Evolutionary conservation across 2,113 vertebrate species (phyloP), one percentile per base, ranked within the genome.

Genomic region (Microtus richardsoni): DNA sequence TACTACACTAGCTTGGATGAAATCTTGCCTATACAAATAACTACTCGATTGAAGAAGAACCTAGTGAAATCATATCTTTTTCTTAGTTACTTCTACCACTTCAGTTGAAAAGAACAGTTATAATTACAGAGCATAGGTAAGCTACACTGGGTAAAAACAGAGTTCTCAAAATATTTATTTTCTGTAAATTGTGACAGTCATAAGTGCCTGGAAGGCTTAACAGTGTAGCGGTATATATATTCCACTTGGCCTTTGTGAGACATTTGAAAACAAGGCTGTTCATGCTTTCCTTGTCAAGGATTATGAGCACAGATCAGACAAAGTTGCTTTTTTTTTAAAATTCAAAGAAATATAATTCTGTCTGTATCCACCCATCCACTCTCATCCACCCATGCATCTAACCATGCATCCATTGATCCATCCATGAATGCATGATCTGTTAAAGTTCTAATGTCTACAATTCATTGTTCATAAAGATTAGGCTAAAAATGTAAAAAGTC

Each of bases 241-340:
- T 75, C 91, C 70, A 94, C 4, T 96, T 92, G 70, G 33, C 17
- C 7, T 95, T 66, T 92, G n/a, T 75, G 77, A 52, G 71, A 74
- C 44, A 92, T n/a, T 19, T 85, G 13, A 77, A 88, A 94, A 30
- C 26, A 28, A 26, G 13, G 14, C 2, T 86, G n/a, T 52, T 60
- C 77, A 77, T 78, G 30, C 19, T 89, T 77, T 96, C 74, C 82
- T 52, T 71, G 13, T 64, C 66, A 84, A 80, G 71, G 52, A 41
- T 62, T 89, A 3, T 54, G 2, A n/a, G 16, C 24, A 19, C 26
- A 91, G 26, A 93, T 58, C 33, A 95, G 52, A 84, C 5, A 47
- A 16, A 91, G 17, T 3, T 64, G 80, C 11, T 49, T 47, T 44
- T 39, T 52, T 12, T 92, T 94, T 90, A 80, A 0, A 87, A 0